Evolutionary conservation across 2,888 invertebrate species (phyloP).

Genomic region (Ceramica pisi): DNA sequence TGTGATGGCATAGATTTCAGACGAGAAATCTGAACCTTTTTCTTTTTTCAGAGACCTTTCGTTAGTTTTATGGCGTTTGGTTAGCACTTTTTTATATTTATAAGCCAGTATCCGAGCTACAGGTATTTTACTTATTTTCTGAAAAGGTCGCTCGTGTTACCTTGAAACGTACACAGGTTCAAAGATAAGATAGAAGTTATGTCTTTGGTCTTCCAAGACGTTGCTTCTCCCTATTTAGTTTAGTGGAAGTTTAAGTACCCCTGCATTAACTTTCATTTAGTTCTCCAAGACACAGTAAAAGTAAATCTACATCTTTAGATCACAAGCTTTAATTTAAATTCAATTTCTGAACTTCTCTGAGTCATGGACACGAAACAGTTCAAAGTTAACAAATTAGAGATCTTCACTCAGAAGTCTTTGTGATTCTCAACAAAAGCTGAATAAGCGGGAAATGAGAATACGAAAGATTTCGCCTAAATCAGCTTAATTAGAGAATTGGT

Average conservation of each 20-base stretch:
- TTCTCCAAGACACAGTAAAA: slow-evolving; percentile 32
- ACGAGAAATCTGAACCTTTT: slow-evolving; percentile 42
- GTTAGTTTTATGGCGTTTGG: slow-evolving; percentile 46
- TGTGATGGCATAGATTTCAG: slow-evolving; percentile 51
- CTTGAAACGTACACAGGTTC: slow-evolving; percentile 7
- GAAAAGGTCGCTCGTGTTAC: slow-evolving; percentile 14
- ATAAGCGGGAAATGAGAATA: slow-evolving; percentile 48
- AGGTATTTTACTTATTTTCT: slow-evolving; percentile 39
- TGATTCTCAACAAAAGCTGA: slow-evolving; percentile 32
- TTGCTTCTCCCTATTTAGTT: slow-evolving; percentile 1
- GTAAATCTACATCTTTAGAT: slow-evolving; percentile 42
- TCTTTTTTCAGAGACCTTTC: slow-evolving; percentile 30
- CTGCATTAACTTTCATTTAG: slow-evolving; percentile 22
- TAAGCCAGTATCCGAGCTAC: slow-evolving; percentile 21
- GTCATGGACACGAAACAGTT: slow-evolving; percentile 30
- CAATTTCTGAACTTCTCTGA: slow-evolving; percentile 39
- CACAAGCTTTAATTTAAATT: slow-evolving; percentile 51
- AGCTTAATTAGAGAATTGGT: slow-evolving; percentile 56
- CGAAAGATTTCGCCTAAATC: slow-evolving; percentile 50
- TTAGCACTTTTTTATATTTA: slow-evolving; percentile 47
- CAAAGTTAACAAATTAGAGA: slow-evolving; percentile 61
- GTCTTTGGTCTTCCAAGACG: slow-evolving; percentile 1
- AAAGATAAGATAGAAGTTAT: slow-evolving; percentile 9
- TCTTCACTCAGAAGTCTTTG: slow-evolving; percentile 46
- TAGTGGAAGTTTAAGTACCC: slow-evolving; percentile 12